phyloP scores from a whole-genome alignment of 2,888 invertebrate species.

The Trissolcus japonicus region DNA sequence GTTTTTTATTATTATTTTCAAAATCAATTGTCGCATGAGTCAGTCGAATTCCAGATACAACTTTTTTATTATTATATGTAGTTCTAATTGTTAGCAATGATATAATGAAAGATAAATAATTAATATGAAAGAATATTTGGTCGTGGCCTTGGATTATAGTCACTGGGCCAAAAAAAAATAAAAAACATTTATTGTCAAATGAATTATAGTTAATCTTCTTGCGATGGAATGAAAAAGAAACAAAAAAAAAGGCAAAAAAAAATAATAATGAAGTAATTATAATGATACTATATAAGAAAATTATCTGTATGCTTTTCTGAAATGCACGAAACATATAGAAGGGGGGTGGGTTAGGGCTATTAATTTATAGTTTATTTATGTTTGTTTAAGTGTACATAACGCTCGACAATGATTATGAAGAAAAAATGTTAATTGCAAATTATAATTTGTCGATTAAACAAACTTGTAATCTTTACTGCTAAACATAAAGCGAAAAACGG shows the following conservation, averaged over 20 bases:
- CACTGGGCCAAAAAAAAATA: slow-evolving; percentile 70
- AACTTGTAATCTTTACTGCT: slow-evolving; percentile 2
- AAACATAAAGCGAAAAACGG: slow-evolving; percentile 29
- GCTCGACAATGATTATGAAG: slow-evolving; percentile 61
- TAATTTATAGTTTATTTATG: slow-evolving; percentile 76
- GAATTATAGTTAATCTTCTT: slow-evolving; percentile 67
- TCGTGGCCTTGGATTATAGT: slow-evolving; percentile 70
- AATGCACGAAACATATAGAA: slow-evolving; percentile 93
- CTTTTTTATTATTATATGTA: slow-evolving; percentile 66
- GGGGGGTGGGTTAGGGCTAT: slow-evolving; percentile 78
- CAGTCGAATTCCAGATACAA: slow-evolving; percentile 73
- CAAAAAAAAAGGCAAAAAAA: slow-evolving; percentile 57
- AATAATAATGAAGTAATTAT: slow-evolving; percentile 31
- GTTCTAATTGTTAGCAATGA: slow-evolving; percentile 72
- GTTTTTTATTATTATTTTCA: background rate
- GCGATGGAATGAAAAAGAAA: slow-evolving; percentile 66
- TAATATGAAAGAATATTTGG: slow-evolving; percentile 64
- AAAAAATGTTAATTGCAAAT: slow-evolving; percentile 21
- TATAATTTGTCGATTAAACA: slow-evolving; percentile 9
- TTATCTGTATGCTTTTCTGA: slow-evolving; percentile 88
- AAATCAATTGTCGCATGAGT: background rate
- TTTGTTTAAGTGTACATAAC: slow-evolving; percentile 68
- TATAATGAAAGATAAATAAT: slow-evolving; percentile 66
- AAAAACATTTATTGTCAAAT: slow-evolving; percentile 63
- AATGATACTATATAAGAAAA: slow-evolving; percentile 68